Evolutionary conservation across 2,797 vertebrate genomes (phyloP).

Genomic region (Halcyon leucocephala): DNA sequence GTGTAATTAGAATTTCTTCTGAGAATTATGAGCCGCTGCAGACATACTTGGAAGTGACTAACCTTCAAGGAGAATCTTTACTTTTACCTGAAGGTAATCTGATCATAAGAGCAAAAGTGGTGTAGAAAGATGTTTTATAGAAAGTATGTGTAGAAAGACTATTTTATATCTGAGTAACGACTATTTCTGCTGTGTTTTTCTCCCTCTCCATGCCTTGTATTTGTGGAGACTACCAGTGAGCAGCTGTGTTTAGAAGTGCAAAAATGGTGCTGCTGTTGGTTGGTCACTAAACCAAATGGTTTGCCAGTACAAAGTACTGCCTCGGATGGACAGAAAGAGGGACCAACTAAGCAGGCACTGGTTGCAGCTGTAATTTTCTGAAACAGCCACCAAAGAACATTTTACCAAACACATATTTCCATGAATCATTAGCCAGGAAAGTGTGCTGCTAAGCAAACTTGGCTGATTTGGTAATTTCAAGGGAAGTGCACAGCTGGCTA

Average conservation of each 20-base stretch:
- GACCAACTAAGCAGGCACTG: background rate
- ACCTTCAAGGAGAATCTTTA: constrained; percentile 12
- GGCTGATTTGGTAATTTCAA: background rate
- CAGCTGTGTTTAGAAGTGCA: background rate
- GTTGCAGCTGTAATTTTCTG: background rate
- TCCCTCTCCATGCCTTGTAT: background rate
- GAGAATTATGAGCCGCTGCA: constrained; percentile 76
- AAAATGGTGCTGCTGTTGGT: background rate
- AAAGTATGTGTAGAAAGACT: background rate
- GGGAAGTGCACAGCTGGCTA: background rate
- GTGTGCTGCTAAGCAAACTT: background rate
- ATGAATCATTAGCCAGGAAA: background rate
- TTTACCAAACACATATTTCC: background rate
- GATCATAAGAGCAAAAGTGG: background rate
- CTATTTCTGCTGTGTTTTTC: background rate
- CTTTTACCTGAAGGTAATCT: constrained; percentile 74
- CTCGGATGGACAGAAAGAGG: background rate
- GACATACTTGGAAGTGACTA: constrained; percentile 57
- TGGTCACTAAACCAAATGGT: background rate
- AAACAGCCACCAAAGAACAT: background rate
- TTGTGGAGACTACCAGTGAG: background rate
- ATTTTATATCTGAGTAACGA: background rate
- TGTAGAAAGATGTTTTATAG: background rate
- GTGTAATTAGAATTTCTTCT: constrained; percentile 85
- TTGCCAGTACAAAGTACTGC: background rate